These are phyloP conservation scores for Paradisaea rubra DNA, from an alignment of 2,113 vertebrate genomes.

Conservation along the genomic window DNA sequence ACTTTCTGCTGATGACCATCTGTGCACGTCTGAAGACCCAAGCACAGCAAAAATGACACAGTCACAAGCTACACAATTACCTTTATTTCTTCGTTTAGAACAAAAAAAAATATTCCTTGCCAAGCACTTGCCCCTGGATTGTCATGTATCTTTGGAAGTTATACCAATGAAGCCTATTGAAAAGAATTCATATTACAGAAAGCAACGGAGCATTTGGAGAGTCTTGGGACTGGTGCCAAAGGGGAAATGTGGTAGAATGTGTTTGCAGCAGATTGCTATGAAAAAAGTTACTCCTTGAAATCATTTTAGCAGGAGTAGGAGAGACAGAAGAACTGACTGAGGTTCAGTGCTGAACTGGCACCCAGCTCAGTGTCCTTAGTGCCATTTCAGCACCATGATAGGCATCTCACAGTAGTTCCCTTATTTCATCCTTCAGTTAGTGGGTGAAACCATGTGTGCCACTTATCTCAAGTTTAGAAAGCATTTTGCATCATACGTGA, in stretches of 20 bases:
- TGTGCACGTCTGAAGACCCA: not conserved
- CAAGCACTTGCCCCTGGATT: not conserved
- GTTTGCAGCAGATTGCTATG: constrained; percentile 13
- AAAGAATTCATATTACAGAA: not conserved
- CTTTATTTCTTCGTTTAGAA: not conserved
- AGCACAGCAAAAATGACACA: not conserved
- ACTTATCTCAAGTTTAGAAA: not conserved
- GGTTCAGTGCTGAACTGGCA: not conserved
- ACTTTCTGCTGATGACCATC: not conserved
- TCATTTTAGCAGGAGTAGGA: not conserved
- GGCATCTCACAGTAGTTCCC: not conserved
- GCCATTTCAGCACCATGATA: not conserved
- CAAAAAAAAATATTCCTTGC: not conserved
- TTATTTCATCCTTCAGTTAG: not conserved
- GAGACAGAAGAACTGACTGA: not conserved
- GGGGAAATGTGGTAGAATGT: constrained; percentile 10
- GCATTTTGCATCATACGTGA: not conserved
- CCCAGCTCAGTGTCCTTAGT: not conserved
- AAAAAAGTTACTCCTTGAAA: not conserved
- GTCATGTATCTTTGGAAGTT: not conserved
- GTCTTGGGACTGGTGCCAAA: constrained; percentile 2
- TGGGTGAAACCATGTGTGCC: not conserved
- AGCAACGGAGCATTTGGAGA: not conserved
- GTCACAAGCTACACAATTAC: not conserved
- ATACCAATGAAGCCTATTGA: not conserved